phyloP scores from a whole-genome alignment of 2,797 vertebrate genomes.

The Bryconaethiops microstoma region DNA sequence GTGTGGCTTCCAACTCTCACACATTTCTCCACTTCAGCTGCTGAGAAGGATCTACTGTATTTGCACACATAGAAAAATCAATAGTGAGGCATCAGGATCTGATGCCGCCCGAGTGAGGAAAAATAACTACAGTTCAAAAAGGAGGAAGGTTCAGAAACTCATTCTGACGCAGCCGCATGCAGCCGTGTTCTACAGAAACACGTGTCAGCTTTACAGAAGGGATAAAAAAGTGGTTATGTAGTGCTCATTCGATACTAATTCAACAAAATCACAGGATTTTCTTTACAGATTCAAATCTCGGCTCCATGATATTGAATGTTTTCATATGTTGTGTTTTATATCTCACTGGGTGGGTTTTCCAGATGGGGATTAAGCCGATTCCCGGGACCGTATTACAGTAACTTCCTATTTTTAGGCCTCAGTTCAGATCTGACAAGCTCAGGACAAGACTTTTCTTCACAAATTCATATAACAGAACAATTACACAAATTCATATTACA shows the following conservation, averaged over 20 bases:
- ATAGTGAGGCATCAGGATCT: slow-evolving; percentile 26
- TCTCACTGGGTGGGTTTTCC: too few species aligned
- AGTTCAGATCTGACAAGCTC: too few species aligned
- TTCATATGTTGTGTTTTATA: not conserved
- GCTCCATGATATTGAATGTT: not conserved
- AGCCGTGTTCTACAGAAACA: slow-evolving; percentile 17
- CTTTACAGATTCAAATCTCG: not conserved
- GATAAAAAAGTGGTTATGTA: not conserved
- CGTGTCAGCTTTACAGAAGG: not conserved
- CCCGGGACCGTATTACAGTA: too few species aligned
- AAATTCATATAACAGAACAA: too few species aligned
- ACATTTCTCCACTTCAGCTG: slow-evolving; percentile 16
- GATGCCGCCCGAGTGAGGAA: slow-evolving; percentile 12
- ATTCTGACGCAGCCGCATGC: not conserved
- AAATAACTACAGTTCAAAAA: slow-evolving; percentile 16
- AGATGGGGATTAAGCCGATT: too few species aligned
- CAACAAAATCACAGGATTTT: not conserved
- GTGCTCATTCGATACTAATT: not conserved
- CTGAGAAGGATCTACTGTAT: slow-evolving; percentile 7
- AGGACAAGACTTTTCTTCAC: too few species aligned
- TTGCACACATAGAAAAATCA: slow-evolving; percentile 24
- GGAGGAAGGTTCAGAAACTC: not conserved
- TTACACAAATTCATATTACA: too few species aligned
- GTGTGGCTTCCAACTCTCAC: slow-evolving; percentile 1
- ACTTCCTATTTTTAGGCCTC: too few species aligned